Evolutionary conservation across 2,888 invertebrate genomes (phyloP), one percentile per base, ranked within the genome.

Genomic region (Lordiphosa fenestrarum): DNA sequence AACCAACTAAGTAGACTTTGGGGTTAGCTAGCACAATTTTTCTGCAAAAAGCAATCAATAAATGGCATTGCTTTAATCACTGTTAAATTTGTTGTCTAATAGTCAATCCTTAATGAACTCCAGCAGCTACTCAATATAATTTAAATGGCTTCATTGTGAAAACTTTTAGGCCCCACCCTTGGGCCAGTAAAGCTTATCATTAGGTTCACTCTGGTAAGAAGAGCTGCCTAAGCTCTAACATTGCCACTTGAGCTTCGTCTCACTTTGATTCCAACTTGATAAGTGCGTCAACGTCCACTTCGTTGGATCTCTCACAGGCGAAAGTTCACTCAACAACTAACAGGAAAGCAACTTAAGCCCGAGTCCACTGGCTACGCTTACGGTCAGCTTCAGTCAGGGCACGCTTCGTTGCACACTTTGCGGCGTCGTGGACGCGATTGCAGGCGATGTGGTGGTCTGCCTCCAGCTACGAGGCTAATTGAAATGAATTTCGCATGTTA

Each of bases 401-500:
- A 69, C 65, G 66, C 67, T 57, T 73, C 65, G 72, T 46, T 78
- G 85, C 68, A 66, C 65, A 66, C 58, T 70, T 66, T 58, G 63
- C 41, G 50, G 55, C 54, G 37, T 51, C 40, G 37, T 21, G 69
- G 52, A 33, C 48, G 39, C 69, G 48, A 48, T 53, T 56, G 44
- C 44, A 44, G 44, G 30, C 30, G 10, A 33, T 30, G 44, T 13
- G 33, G 15, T 10, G 23, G 44, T 33, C 30, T 44, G 15, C 44
- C 36, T 60, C 62, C 30, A 23, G 49, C 55, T 19, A 61, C 50
- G 42, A 53, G 60, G 78, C 78, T 82, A 84, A 77, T 77, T 77
- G 83, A 77, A 77, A 77, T 82, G 74, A 82, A 84, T 84, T 82
- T 63, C 66, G 71, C 77, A 66, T 82, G 65, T 78, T 71, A 67